Evolutionary conservation across 53 echinoderm and acorn worm species (phyloP).

Genomic region (Mesocentrotus franciscanus): DNA sequence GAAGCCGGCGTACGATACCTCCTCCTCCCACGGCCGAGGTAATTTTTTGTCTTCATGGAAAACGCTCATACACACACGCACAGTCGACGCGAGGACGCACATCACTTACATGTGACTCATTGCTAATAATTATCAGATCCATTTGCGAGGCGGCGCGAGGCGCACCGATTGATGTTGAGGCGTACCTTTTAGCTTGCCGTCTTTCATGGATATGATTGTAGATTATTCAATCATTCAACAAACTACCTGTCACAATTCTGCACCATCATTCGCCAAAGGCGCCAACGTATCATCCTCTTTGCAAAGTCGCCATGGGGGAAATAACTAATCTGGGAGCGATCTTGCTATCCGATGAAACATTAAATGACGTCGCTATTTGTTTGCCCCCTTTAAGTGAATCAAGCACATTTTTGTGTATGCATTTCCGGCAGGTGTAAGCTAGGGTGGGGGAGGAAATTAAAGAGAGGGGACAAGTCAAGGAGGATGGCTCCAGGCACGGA

Average conservation of each 20-base stretch:
- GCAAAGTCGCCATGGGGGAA: neutral
- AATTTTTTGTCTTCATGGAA: neutral
- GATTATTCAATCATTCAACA: constrained; percentile 27
- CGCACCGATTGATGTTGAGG: neutral
- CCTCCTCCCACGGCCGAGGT: neutral
- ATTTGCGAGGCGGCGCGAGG: constrained; percentile 12
- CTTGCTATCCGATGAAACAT: constrained; percentile 3
- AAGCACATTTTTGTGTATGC: constrained; percentile 32
- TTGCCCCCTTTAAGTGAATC: constrained; percentile 13
- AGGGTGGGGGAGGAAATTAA: constrained; percentile 34
- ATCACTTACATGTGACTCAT: constrained; percentile 11
- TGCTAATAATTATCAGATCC: constrained; percentile 29
- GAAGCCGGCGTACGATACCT: neutral
- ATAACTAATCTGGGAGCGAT: neutral
- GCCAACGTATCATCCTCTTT: neutral
- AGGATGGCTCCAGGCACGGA: neutral
- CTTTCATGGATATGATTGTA: constrained; percentile 1
- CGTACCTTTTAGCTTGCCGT: neutral
- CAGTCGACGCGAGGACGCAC: neutral
- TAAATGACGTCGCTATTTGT: constrained; percentile 17
- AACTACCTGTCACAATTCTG: constrained; percentile 26
- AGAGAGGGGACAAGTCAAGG: constrained; percentile 29
- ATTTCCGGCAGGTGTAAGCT: constrained; percentile 36
- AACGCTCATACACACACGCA: neutral
- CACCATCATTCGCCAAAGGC: neutral